A percentile compares a stretch with the other conserved stretches of the same genome.
phyloP scores from a whole-genome alignment of 1,140 invertebrate species.

The Amphibalanus amphitrite region DNA sequence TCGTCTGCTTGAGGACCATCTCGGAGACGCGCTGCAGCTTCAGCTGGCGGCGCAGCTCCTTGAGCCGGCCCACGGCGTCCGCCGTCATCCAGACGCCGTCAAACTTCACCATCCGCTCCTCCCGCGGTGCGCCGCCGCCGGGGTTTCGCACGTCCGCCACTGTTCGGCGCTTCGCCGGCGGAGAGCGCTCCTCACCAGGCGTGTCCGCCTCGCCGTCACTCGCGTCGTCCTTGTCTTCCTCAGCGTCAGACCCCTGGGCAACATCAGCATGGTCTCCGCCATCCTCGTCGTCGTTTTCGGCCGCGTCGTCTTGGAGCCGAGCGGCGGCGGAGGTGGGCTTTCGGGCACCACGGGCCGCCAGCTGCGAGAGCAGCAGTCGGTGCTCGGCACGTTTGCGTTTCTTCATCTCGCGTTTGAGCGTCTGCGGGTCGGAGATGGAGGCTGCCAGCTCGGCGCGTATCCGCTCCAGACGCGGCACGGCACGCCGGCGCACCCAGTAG shows the following conservation, averaged over 20 bases:
- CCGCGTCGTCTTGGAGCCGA: background rate
- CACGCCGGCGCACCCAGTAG: background rate
- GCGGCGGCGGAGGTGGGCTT: no score
- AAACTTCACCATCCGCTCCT: background rate
- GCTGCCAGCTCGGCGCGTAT: background rate
- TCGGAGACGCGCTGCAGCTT: slow-evolving; percentile 7
- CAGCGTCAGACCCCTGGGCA: background rate
- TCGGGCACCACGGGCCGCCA: background rate
- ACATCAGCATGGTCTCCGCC: background rate
- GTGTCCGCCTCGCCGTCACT: background rate
- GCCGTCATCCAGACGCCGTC: slow-evolving; percentile 13
- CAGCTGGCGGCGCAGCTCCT: slow-evolving; percentile 16
- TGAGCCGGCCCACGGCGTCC: slow-evolving; percentile 6
- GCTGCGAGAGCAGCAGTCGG: background rate
- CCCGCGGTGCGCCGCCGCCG: background rate
- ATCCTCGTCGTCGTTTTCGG: background rate
- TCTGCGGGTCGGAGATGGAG: background rate
- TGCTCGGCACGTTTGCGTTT: background rate
- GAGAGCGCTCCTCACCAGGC: no score
- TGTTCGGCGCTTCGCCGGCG: no score
- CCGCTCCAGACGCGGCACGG: background rate
- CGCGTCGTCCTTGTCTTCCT: background rate
- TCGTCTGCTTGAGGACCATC: background rate
- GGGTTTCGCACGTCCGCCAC: no score
- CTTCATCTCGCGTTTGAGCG: background rate